Conservation (phyloP, 2,888 invertebrate species). For the Eilema sororculum region DNA sequence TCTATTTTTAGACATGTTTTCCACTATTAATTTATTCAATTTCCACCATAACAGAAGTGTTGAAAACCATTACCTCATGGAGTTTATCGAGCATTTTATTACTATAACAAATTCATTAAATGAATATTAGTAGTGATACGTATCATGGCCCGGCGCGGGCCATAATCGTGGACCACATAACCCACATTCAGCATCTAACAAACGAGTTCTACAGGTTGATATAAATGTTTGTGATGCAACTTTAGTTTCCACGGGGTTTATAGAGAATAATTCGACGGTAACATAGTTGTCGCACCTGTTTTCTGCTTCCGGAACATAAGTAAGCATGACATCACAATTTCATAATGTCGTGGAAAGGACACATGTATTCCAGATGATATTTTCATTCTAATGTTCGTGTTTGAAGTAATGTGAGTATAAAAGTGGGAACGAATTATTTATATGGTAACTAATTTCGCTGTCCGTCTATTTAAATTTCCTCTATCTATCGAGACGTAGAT, state of each 20-base stretch:
- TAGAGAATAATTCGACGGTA: not conserved
- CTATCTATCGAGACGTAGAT: too few relatives aligned
- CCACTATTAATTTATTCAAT: not conserved
- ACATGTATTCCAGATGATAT: not conserved
- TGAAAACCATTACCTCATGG: not conserved
- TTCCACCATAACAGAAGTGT: not conserved
- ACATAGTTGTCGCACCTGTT: not conserved
- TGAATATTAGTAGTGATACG: not conserved
- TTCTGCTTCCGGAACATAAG: not conserved
- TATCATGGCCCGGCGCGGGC: not conserved
- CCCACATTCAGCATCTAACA: slow-evolving; percentile 15
- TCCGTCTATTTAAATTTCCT: too few relatives aligned
- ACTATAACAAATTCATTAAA: not conserved
- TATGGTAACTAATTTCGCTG: too few relatives aligned
- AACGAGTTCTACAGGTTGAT: slow-evolving; percentile 17
- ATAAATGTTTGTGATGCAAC: slow-evolving; percentile 6
- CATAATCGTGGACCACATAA: not conserved
- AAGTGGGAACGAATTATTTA: too few relatives aligned
- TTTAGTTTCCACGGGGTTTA: not conserved
- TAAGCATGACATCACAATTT: not conserved
- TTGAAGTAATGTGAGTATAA: too few relatives aligned
- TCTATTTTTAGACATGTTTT: too few relatives aligned
- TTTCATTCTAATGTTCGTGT: too few relatives aligned
- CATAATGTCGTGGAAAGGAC: not conserved
- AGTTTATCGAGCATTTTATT: not conserved